Percentiles rank a stretch among this genome's conserved stretches.
Evolutionary conservation across 2,113 vertebrate species (phyloP).

Genomic region (Balaenoptera acutorostrata): DNA sequence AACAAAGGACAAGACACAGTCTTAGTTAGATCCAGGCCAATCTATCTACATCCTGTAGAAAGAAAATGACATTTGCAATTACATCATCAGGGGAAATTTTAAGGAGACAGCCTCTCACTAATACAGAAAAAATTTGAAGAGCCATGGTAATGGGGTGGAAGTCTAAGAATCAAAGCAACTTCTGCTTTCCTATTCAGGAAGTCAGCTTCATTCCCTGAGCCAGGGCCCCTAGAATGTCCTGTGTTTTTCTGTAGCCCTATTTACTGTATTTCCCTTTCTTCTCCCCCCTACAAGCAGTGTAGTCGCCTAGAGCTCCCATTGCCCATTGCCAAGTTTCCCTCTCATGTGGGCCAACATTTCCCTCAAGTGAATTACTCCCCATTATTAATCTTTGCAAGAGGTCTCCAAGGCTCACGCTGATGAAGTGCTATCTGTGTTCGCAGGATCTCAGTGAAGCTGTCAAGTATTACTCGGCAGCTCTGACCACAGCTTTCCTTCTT

Average conservation of each 20-base stretch:
- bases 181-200: neutral
- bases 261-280: neutral
- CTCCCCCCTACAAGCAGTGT: rapidly evolving
- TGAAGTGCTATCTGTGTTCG: conserved; percentile 61
- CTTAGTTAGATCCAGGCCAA: neutral
- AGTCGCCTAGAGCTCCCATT: neutral
- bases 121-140: neutral
- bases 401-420: conserved; percentile 3
- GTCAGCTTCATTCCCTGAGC: neutral
- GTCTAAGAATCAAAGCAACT: neutral
- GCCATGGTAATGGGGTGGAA: neutral
- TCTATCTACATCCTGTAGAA: neutral
- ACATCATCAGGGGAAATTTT: neutral
- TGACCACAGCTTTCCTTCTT: conserved; percentile 24
- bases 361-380: neutral
- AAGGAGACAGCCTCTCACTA: neutral
- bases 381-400: conserved; percentile 39
- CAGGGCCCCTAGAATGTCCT: rapidly evolving
- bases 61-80: neutral
- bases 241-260: neutral
- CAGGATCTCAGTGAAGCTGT: conserved; percentile 10
- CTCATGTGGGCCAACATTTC: neutral
- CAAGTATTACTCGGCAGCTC: neutral
- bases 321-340: rapidly evolving
- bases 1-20: neutral